Conservation (phyloP, 2,797 vertebrate species). For the Amazona finschi region DNA sequence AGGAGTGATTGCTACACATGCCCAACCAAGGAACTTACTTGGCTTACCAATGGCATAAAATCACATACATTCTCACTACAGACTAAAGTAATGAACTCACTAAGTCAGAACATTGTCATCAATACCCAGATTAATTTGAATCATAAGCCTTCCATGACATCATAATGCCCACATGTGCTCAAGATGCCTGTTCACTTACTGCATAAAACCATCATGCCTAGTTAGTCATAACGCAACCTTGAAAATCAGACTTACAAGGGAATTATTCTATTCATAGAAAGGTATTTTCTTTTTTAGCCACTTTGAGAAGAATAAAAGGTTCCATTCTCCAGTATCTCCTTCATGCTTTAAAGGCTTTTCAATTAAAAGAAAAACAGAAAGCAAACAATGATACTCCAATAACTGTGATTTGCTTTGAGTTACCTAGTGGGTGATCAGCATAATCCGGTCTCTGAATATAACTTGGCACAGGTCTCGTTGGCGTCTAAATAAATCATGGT, state of each 20-base stretch:
- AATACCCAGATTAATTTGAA: background rate
- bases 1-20: background rate
- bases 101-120: background rate
- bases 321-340: background rate
- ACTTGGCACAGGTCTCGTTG: conserved; percentile 89
- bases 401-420: conserved; percentile 41
- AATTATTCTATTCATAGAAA: background rate
- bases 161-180: background rate
- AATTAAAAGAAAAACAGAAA: background rate
- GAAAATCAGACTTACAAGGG: background rate
- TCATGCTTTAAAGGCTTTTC: background rate
- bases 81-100: background rate
- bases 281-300: background rate
- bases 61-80: background rate
- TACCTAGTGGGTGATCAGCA: conserved; percentile 97
- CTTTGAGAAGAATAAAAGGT: background rate
- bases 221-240: background rate
- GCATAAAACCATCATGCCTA: background rate
- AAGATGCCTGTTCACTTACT: background rate
- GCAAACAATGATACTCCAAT: background rate
- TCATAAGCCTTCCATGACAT: background rate
- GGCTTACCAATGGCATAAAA: background rate
- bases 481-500: conserved; percentile 80
- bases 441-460: conserved; percentile 98
- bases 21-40: background rate